phyloP scores from a whole-genome alignment of 2,797 vertebrate genomes.

The Prionace glauca region DNA sequence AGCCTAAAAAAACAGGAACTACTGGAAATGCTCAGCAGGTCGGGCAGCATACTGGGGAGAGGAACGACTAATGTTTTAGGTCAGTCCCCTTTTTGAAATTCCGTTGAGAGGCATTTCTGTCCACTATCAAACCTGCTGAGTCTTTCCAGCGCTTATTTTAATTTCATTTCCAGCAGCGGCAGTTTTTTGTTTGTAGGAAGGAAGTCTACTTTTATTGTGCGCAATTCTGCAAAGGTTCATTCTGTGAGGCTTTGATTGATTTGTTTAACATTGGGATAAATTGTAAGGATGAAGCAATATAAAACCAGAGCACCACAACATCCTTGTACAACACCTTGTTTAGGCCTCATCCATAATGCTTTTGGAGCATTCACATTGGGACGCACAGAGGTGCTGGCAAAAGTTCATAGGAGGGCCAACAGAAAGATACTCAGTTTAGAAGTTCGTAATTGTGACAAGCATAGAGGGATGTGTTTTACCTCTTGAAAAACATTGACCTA shows the following conservation, averaged over 20 bases:
- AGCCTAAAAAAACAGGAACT: no score
- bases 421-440: neutral
- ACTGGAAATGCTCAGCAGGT: no score
- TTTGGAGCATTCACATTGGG: neutral
- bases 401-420: neutral
- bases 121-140: no score
- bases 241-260: neutral
- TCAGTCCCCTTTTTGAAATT: no score
- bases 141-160: neutral
- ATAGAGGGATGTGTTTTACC: neutral
- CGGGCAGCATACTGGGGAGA: no score
- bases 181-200: neutral
- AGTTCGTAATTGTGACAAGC: neutral
- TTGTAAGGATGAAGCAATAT: neutral
- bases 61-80: no score
- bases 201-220: neutral
- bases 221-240: neutral
- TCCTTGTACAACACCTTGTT: neutral
- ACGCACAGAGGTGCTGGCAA: neutral
- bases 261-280: neutral
- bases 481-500: neutral
- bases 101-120: no score
- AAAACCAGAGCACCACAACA: neutral
- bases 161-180: neutral
- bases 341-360: neutral